Evolutionary conservation across 1,140 invertebrate genomes (phyloP).

Genomic region (Leguminivora glycinivorella): DNA sequence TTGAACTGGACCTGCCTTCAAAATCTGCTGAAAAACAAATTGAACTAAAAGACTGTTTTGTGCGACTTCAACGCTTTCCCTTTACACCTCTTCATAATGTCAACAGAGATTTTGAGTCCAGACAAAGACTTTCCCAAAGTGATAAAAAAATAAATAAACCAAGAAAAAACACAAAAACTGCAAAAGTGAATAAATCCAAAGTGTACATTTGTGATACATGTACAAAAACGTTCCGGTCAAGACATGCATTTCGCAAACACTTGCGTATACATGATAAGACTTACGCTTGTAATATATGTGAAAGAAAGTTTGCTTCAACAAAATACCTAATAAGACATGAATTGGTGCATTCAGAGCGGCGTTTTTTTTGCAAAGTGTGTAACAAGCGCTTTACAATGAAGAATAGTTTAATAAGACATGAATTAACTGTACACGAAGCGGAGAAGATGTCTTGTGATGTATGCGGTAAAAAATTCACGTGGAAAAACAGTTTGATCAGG

Average conservation of each 20-base stretch:
- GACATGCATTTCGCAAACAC: not conserved
- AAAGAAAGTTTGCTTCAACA: not conserved
- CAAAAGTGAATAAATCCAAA: not conserved
- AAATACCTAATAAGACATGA: not conserved
- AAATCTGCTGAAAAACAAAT: not conserved
- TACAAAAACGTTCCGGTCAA: not conserved
- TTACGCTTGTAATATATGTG: not conserved
- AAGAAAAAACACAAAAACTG: not conserved
- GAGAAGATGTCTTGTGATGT: conserved; percentile 23
- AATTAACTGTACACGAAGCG: not conserved
- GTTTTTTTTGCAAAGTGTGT: conserved; percentile 25
- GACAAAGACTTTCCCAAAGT: not conserved
- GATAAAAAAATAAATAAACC: not conserved
- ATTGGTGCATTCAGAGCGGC: not conserved
- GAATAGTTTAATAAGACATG: conserved; percentile 27
- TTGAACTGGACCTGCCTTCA: not conserved
- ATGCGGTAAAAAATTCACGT: conserved; percentile 26
- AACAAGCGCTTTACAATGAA: conserved; percentile 20
- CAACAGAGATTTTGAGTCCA: not conserved
- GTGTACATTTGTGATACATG: not conserved
- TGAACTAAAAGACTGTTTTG: not conserved
- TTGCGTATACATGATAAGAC: not conserved
- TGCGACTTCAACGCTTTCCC: not conserved
- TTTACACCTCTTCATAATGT: too few species aligned
- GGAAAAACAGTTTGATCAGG: conserved; percentile 18